phyloP scores from a whole-genome alignment of 1,140 invertebrate genomes.

The Ganaspis sp. region DNA sequence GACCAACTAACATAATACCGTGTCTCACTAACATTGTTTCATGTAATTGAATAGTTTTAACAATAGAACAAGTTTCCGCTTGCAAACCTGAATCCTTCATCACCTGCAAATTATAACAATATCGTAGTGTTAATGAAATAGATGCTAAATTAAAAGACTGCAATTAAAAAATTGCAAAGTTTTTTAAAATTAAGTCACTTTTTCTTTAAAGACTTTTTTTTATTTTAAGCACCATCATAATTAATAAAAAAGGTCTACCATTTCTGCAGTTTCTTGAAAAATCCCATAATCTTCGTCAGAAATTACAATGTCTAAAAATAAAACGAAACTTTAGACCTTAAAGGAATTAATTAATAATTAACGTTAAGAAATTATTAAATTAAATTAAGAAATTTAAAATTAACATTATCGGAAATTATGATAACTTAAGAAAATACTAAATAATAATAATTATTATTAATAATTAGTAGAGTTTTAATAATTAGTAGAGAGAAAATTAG shows the following conservation, averaged over 20 bases:
- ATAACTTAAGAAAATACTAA: constrained; percentile 77
- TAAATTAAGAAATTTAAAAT: too few relatives aligned
- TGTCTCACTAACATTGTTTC: constrained; percentile 95
- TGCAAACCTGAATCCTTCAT: constrained; percentile 79
- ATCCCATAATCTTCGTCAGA: constrained; percentile 87
- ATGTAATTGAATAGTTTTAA: constrained; percentile 90
- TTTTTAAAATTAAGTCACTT: neutral
- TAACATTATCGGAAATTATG: too few relatives aligned
- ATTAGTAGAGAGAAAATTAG: neutral
- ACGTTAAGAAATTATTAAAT: too few relatives aligned
- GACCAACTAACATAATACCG: constrained; percentile 95
- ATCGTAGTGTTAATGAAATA: too few relatives aligned
- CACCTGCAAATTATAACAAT: constrained; percentile 57
- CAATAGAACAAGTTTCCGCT: constrained; percentile 80
- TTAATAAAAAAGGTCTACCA: constrained; percentile 40
- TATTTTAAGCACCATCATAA: neutral
- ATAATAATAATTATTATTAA: neutral
- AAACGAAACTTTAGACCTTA: too few relatives aligned
- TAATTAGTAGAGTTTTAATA: neutral
- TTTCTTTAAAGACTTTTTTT: neutral
- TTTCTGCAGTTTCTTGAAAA: constrained; percentile 80
- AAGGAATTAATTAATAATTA: too few relatives aligned
- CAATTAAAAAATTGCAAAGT: too few relatives aligned
- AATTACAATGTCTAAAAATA: too few relatives aligned
- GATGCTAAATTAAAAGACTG: too few relatives aligned